Evolutionary conservation across 2,113 vertebrate genomes (phyloP).

Genomic region (Helogale parvula): DNA sequence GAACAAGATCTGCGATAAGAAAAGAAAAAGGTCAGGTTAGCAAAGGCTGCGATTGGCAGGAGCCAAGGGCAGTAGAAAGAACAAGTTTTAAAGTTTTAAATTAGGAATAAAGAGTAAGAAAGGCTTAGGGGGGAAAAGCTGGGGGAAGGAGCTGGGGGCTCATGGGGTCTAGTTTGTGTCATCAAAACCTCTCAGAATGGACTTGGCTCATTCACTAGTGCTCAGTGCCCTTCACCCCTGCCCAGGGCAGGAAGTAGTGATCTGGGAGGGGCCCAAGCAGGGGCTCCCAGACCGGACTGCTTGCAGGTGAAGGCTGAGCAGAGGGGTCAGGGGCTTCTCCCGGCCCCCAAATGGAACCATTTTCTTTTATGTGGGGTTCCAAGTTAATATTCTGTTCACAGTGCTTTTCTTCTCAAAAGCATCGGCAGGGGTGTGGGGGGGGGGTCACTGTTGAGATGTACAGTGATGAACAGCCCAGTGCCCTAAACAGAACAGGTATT

Average conservation of each 20-base stretch:
- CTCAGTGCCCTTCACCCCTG: background rate
- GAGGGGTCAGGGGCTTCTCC: no score
- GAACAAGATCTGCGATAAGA: background rate
- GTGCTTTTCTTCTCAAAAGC: background rate
- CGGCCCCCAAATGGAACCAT: background rate
- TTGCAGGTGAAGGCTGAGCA: no score
- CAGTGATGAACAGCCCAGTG: fast-evolving
- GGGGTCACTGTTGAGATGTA: fast-evolving
- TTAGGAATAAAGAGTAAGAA: background rate
- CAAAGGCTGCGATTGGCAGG: background rate
- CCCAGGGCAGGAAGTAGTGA: background rate
- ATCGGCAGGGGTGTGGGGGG: fast-evolving
- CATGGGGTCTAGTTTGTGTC: background rate
- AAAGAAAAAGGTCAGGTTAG: background rate
- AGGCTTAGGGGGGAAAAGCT: background rate
- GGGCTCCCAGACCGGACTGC: background rate
- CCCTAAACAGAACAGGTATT: background rate
- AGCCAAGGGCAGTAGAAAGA: background rate
- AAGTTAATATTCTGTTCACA: background rate
- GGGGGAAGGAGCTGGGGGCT: background rate
- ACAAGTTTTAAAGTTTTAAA: background rate
- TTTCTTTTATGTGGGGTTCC: background rate
- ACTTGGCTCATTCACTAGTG: background rate
- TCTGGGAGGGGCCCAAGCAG: fast-evolving
- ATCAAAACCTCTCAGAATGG: background rate